Evolutionary conservation across 2,888 invertebrate genomes (phyloP).

Genomic region (Anticlea derivata): DNA sequence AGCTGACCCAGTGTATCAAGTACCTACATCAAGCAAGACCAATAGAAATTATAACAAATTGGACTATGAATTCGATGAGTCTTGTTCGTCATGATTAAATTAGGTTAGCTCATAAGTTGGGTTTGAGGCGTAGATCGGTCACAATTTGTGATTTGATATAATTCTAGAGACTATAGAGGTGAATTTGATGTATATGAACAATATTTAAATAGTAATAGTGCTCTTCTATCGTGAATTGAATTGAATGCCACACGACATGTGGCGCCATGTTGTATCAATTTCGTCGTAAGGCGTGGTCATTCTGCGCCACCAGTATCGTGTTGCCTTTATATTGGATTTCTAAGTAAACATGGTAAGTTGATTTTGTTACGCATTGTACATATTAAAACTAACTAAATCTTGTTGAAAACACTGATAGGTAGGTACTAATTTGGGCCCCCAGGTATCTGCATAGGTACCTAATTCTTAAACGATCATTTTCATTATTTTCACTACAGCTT

Average conservation of each 20-base stretch:
- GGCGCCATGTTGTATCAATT: slow-evolving; percentile 71
- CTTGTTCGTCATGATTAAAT: slow-evolving; percentile 1
- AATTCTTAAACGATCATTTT: no score
- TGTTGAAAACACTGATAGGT: no score
- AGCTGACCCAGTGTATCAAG: slow-evolving; percentile 15
- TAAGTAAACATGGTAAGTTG: slow-evolving; percentile 69
- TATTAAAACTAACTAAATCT: background rate
- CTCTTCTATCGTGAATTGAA: slow-evolving; percentile 37
- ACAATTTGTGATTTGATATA: slow-evolving; percentile 10
- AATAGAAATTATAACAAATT: no score
- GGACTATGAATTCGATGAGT: slow-evolving; percentile 2
- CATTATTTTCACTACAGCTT: no score
- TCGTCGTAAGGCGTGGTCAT: slow-evolving; percentile 65
- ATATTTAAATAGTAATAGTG: slow-evolving; percentile 47
- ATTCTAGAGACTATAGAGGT: slow-evolving; percentile 46
- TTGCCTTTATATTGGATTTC: slow-evolving; percentile 47
- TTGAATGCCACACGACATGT: slow-evolving; percentile 46
- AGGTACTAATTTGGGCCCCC: no score
- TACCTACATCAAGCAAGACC: slow-evolving; percentile 1
- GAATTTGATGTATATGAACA: slow-evolving; percentile 41
- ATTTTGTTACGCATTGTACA: slow-evolving; percentile 10
- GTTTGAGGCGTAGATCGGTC: slow-evolving; percentile 12
- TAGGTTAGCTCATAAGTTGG: slow-evolving; percentile 5
- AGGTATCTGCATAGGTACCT: no score
- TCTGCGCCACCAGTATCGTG: slow-evolving; percentile 50